phyloP scores from a whole-genome alignment of 2,888 invertebrate species.

The Lordiphosa fenestrarum region DNA sequence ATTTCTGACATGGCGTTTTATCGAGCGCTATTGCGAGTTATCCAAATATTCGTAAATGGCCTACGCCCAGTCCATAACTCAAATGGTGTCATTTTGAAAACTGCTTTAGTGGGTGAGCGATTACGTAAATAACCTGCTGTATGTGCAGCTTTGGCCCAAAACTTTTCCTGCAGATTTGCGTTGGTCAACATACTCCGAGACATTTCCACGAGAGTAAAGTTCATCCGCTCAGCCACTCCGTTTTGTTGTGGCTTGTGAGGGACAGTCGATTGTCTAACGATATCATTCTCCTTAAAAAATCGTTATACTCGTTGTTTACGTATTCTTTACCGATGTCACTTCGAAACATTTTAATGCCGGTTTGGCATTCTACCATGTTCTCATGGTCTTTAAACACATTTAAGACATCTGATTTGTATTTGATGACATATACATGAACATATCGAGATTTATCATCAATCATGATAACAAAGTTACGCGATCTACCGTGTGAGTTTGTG shows the following conservation, averaged over 20 bases:
- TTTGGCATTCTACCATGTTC: slow-evolving; percentile 6
- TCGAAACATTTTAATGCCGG: slow-evolving; percentile 1
- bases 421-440: background rate
- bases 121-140: too few relatives aligned
- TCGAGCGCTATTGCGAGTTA: too few relatives aligned
- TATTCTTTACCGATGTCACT: background rate
- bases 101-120: too few relatives aligned
- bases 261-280: background rate
- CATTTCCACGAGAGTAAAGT: background rate
- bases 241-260: background rate
- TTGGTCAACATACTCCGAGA: background rate
- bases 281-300: background rate
- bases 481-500: background rate
- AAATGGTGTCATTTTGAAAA: too few relatives aligned
- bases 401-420: slow-evolving; percentile 5
- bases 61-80: too few relatives aligned
- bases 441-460: background rate
- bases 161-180: background rate
- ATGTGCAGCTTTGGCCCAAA: background rate
- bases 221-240: too few relatives aligned
- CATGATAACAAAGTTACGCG: too few relatives aligned
- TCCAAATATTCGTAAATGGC: too few relatives aligned
- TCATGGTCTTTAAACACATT: slow-evolving; percentile 1
- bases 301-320: background rate
- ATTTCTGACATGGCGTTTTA: too few relatives aligned